phyloP scores from a whole-genome alignment of 2,797 vertebrate species.

The Phoeniculus purpureus region DNA sequence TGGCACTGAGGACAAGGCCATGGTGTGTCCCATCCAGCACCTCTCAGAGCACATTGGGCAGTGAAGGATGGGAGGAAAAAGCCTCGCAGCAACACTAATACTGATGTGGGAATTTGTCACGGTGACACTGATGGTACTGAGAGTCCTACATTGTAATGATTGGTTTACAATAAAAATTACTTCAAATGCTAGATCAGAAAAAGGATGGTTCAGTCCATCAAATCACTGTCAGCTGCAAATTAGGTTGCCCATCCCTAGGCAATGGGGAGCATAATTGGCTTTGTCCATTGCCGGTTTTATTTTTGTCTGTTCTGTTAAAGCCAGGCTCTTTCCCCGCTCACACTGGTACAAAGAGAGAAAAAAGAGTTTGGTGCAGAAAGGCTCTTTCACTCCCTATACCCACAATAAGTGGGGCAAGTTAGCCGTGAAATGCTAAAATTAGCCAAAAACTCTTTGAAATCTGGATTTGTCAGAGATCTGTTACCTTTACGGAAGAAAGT shows the following conservation, averaged over 20 bases:
- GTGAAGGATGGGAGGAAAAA: slow-evolving; percentile 13
- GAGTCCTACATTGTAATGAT: slow-evolving; percentile 44
- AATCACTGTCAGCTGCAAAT: slow-evolving; percentile 69
- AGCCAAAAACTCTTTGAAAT: background rate
- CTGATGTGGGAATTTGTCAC: slow-evolving; percentile 44
- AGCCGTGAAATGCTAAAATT: slow-evolving; percentile 13
- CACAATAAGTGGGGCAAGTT: background rate
- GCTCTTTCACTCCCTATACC: background rate
- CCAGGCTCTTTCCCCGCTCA: background rate
- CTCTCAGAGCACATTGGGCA: background rate
- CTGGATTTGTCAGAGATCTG: background rate
- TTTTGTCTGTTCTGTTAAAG: slow-evolving; percentile 61
- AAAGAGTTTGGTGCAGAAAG: background rate
- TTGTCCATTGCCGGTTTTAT: slow-evolving; percentile 55
- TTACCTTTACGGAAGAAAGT: background rate
- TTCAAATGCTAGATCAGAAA: slow-evolving; percentile 45
- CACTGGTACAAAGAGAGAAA: background rate
- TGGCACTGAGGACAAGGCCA: background rate
- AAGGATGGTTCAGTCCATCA: slow-evolving; percentile 64
- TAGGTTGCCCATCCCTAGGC: slow-evolving; percentile 70
- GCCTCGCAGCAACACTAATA: background rate
- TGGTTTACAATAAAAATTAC: slow-evolving; percentile 61
- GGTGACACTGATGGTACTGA: slow-evolving; percentile 45
- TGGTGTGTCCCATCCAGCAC: background rate
- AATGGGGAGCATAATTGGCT: slow-evolving; percentile 64